Evolutionary conservation across 2,113 vertebrate species (phyloP).

Genomic region (Sula dactylatra): DNA sequence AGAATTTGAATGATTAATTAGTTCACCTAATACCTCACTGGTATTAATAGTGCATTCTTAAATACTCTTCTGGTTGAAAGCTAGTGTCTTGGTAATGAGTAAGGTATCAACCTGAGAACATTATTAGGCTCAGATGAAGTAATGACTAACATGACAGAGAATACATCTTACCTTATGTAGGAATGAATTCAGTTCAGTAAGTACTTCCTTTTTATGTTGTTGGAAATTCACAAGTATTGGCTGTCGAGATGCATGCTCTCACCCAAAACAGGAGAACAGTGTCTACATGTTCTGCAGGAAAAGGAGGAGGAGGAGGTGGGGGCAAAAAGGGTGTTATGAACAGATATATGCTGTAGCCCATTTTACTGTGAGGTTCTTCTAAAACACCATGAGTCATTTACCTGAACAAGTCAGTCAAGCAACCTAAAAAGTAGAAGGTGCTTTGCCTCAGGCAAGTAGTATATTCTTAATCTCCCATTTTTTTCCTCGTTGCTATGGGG

Average conservation of each 20-base stretch:
- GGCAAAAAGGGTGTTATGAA: neutral
- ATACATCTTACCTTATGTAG: neutral
- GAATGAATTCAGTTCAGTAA: neutral
- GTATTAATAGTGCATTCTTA: slow-evolving; percentile 21
- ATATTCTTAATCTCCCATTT: neutral
- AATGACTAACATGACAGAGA: neutral
- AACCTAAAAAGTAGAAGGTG: neutral
- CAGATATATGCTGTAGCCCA: neutral
- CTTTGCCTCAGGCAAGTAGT: neutral
- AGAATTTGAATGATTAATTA: neutral
- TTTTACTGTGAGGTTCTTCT: neutral
- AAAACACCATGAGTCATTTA: neutral
- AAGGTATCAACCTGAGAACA: neutral
- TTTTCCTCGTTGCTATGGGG: neutral
- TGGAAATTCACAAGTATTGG: neutral
- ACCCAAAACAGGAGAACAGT: neutral
- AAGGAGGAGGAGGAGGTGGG: neutral
- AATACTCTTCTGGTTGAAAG: slow-evolving; percentile 9
- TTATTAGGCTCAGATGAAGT: neutral
- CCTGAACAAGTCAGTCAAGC: neutral
- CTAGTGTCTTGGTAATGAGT: neutral
- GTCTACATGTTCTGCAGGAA: neutral
- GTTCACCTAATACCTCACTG: neutral
- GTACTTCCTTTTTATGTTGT: neutral
- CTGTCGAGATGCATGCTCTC: neutral